Base-by-base conservation (phyloP, 2,888 invertebrate genomes). In the Uropetala carovei region DNA sequence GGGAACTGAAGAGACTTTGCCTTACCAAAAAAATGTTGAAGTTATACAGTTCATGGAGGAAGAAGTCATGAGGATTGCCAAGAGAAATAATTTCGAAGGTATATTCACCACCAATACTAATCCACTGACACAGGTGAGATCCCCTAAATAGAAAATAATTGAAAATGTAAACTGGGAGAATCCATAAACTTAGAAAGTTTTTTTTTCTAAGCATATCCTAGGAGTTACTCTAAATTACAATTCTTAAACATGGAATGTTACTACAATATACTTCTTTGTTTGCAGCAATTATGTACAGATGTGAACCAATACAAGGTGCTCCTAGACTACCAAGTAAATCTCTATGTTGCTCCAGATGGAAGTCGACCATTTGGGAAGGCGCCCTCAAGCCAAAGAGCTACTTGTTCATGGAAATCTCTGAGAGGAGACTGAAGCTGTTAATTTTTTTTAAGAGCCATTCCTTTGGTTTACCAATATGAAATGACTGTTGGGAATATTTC, bases 41-140 rank as follows among this genome's bases (percentile, higher is more conserved):
- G 96, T 98, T 11, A 98, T 98, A 95, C 96, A 97, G 93, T 97
- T 97, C 92, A 96, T 98, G 96, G 98, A 98, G 95, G 96, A 96
- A 92, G 97, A 97, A 93, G 97, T 97, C 7, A 95, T 98, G 93
- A 95, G 96, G 85, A 94, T 98, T 14, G 98, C 98, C 0, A 96
- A 96, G 92, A 95, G 96, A 2, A 96, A 96, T 92, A 95, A 96
- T 11, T 98, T 97, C 94, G 95, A 95, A 0, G 98, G 98, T 0
- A 97, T 98, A 57, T 97, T 98, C 93, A 98, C 98, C 2, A 98
- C 98, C 5, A 98, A 98, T 94, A 98, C 98, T 56, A 98, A 97
- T 94, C 98, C 98, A 0, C 95, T 98, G n/a, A 98, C 98, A 57
- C 98, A 98, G 96, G 98, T 98, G 95, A 94, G 93, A 84, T 89